Evolutionary conservation across 2,113 vertebrate genomes (phyloP).

Genomic region (Myiozetetes cayanensis): DNA sequence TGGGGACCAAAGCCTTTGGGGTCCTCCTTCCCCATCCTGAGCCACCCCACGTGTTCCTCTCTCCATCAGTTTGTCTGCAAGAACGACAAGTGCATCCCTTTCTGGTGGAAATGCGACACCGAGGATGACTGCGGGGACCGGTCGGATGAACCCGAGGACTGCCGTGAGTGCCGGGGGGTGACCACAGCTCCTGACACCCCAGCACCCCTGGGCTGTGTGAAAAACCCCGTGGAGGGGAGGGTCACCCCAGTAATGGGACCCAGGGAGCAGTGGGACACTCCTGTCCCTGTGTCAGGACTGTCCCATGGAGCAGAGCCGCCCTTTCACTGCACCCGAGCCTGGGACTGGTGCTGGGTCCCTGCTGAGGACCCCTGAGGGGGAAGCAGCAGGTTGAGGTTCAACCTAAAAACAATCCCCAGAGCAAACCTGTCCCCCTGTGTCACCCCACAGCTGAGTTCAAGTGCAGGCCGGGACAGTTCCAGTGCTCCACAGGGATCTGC

Average conservation of each 20-base stretch:
- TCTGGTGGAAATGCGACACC: slow-evolving; percentile 99
- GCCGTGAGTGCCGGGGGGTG: slow-evolving; percentile 83
- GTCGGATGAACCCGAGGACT: slow-evolving; percentile 91
- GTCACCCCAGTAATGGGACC: rapidly evolving
- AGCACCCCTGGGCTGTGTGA: neutral
- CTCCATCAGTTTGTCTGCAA: slow-evolving; percentile 91
- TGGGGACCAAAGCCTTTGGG: neutral
- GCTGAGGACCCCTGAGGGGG: neutral
- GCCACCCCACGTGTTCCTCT: neutral
- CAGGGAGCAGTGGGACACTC: neutral
- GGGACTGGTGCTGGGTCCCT: neutral
- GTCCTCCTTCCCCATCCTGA: neutral
- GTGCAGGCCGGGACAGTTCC: slow-evolving; percentile 95
- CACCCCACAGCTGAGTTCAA: slow-evolving; percentile 86
- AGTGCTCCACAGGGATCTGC: slow-evolving; percentile 95
- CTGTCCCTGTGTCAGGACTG: neutral
- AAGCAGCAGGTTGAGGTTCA: rapidly evolving
- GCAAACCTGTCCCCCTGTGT: neutral
- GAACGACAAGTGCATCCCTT: slow-evolving; percentile 99
- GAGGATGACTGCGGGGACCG: slow-evolving; percentile 97
- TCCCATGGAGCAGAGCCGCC: neutral
- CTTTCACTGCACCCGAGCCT: rapidly evolving
- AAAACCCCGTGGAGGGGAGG: neutral
- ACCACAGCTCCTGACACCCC: rapidly evolving
- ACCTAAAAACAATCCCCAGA: neutral